Conservation (phyloP, 2,888 invertebrate species). For the Scaptomyza parva region DNA sequence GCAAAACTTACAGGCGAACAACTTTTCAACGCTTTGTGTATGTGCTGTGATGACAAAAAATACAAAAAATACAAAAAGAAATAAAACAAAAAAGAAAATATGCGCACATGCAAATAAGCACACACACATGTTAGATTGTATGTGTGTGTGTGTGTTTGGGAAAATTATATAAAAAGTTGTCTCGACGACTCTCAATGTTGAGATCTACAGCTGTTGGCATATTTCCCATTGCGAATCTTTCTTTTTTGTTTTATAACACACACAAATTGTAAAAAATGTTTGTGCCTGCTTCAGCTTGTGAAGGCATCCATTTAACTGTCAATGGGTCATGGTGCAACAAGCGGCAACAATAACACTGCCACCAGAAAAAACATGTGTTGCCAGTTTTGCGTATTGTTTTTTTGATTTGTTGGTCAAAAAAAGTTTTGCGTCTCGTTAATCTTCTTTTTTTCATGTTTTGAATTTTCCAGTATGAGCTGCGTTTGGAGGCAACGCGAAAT, state of each 20-base stretch:
- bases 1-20: conserved; percentile 69
- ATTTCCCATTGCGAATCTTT: conserved; percentile 67
- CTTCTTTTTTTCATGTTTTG: too few species aligned
- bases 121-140: conserved; percentile 2
- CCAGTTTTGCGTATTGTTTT: conserved; percentile 7
- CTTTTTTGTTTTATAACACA: conserved; percentile 59
- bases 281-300: background rate
- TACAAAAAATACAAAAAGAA: conserved; percentile 60
- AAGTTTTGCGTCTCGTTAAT: conserved; percentile 34
- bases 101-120: conserved; percentile 49
- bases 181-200: conserved; percentile 10
- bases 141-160: conserved; percentile 15
- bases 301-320: conserved; percentile 62
- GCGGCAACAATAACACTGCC: conserved; percentile 52
- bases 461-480: conserved; percentile 93
- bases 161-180: conserved; percentile 10
- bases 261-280: conserved; percentile 40
- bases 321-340: conserved; percentile 66
- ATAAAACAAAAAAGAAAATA: conserved; percentile 52
- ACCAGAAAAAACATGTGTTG: conserved; percentile 63
- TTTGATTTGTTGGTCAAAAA: conserved; percentile 22
- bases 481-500: conserved; percentile 97
- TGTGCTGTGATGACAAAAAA: conserved; percentile 27
- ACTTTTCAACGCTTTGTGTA: conserved; percentile 43
- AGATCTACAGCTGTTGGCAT: conserved; percentile 68